phyloP scores from a whole-genome alignment of 2,113 vertebrate species.

The Pteruthius melanotis region DNA sequence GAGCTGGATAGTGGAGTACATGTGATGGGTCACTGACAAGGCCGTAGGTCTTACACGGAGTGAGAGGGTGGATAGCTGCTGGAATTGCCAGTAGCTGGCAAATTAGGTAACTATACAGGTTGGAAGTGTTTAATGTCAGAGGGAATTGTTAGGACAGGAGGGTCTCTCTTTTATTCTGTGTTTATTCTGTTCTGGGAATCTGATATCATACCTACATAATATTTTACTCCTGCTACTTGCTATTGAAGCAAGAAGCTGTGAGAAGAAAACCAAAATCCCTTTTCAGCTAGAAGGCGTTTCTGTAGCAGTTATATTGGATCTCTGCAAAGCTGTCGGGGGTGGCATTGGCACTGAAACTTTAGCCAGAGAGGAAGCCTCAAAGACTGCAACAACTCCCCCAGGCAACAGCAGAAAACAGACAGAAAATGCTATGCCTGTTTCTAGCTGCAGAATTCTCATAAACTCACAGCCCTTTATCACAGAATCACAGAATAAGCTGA shows the following conservation, averaged over 20 bases:
- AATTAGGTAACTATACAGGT: neutral
- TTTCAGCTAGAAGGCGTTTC: neutral
- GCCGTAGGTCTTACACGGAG: neutral
- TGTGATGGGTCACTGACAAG: neutral
- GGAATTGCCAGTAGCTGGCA: neutral
- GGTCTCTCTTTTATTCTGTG: neutral
- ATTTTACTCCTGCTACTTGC: neutral
- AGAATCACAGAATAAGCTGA: neutral
- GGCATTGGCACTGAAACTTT: neutral
- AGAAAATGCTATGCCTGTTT: neutral
- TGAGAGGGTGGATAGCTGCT: neutral
- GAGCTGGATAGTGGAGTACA: neutral
- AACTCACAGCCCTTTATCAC: neutral
- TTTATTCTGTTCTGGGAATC: neutral
- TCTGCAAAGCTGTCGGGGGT: neutral
- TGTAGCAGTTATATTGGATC: neutral
- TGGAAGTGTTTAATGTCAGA: neutral
- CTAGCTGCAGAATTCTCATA: neutral
- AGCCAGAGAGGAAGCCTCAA: neutral
- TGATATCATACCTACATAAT: neutral
- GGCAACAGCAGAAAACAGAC: neutral
- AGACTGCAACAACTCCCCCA: neutral
- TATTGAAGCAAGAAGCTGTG: neutral
- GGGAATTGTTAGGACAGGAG: neutral
- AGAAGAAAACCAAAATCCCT: neutral